phyloP scores from a whole-genome alignment of 2,113 vertebrate genomes.

The Xiphias gladius region DNA sequence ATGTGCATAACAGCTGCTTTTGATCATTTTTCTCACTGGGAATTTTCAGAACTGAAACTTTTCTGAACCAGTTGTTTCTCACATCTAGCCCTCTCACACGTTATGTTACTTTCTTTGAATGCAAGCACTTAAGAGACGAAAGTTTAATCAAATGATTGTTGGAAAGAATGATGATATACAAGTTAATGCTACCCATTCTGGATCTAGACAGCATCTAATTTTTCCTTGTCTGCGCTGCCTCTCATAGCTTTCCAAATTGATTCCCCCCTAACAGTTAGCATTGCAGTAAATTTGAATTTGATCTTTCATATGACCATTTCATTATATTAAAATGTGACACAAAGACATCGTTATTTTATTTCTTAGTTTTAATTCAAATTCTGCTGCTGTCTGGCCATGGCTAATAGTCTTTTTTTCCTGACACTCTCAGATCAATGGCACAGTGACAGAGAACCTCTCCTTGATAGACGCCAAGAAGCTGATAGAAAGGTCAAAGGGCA shows the following conservation, averaged over 20 bases:
- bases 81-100: neutral
- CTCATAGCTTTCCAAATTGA: constrained; percentile 6
- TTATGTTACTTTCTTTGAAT: constrained; percentile 3
- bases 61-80: neutral
- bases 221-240: neutral
- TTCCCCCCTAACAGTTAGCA: constrained; percentile 8
- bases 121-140: no score
- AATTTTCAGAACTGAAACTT: neutral
- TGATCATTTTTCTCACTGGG: neutral
- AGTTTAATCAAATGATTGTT: no score
- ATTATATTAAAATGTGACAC: neutral
- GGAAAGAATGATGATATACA: no score
- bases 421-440: constrained; percentile 94
- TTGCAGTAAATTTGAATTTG: constrained; percentile 16
- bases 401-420: constrained; percentile 21
- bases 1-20: neutral
- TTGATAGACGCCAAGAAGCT: constrained; percentile 98
- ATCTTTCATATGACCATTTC: neutral
- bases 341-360: neutral
- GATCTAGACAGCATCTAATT: neutral
- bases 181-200: neutral
- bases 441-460: constrained; percentile 99
- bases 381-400: neutral
- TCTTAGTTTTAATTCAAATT: constrained; percentile 5
- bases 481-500: constrained; percentile 99